phyloP scores from a whole-genome alignment of 2,888 invertebrate genomes.

The Sinodicranocentrus sp. region DNA sequence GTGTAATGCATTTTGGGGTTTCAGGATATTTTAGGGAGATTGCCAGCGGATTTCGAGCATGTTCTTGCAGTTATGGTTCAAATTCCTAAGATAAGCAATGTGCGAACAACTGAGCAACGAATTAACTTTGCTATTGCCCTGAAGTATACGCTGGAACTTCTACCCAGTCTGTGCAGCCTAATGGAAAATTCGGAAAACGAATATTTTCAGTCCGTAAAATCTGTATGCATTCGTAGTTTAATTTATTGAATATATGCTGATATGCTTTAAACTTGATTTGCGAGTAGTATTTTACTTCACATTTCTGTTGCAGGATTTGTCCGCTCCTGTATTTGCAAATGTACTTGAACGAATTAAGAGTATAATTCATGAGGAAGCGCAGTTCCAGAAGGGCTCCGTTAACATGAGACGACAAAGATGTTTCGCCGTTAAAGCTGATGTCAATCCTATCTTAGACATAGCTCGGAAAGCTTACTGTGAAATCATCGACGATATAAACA shows the following conservation, averaged over 20 bases:
- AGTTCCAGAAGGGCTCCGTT: conserved; percentile 80
- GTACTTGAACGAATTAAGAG: conserved; percentile 81
- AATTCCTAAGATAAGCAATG: conserved; percentile 80
- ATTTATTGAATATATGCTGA: too few species aligned
- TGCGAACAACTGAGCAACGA: conserved; percentile 85
- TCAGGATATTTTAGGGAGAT: conserved; percentile 83
- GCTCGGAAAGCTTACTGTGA: conserved; percentile 92
- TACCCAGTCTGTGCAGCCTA: conserved; percentile 83
- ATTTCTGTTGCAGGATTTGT: conserved; percentile 78
- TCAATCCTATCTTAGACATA: conserved; percentile 90
- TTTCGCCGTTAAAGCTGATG: conserved; percentile 87
- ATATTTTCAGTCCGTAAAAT: conserved; percentile 83
- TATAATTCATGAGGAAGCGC: conserved; percentile 82
- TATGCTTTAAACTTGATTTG: conserved; percentile 3
- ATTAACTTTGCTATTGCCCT: conserved; percentile 88
- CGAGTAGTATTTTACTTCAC: conserved; percentile 5
- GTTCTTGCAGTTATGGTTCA: conserved; percentile 83
- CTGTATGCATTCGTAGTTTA: conserved; percentile 64
- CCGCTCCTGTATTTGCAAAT: conserved; percentile 79
- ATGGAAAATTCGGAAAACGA: conserved; percentile 81
- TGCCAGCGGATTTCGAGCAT: conserved; percentile 87
- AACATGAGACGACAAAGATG: conserved; percentile 84
- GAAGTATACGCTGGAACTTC: conserved; percentile 87
- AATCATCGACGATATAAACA: conserved; percentile 87
- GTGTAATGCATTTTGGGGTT: conserved; percentile 56